Evolutionary conservation across 2,888 invertebrate genomes (phyloP).

Genomic region (Morinoia aosen): DNA sequence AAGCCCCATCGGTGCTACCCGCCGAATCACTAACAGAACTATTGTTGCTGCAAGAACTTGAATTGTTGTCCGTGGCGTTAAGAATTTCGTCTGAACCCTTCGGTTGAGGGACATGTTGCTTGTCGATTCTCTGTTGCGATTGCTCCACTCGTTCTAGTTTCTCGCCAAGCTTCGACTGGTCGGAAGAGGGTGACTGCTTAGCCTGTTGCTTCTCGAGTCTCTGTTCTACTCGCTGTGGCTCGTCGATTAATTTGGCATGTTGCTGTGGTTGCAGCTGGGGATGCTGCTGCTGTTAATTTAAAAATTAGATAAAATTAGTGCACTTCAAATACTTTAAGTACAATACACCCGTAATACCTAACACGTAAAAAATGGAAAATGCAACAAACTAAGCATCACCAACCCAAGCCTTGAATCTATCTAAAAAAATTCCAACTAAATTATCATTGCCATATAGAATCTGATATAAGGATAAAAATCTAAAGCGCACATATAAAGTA

Average conservation of each 20-base stretch:
- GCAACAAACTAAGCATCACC: neutral
- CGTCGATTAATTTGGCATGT: constrained; percentile 18
- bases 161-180: constrained; percentile 6
- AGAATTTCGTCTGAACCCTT: neutral
- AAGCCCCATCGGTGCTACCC: neutral
- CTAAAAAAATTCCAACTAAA: neutral
- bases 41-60: constrained; percentile 31
- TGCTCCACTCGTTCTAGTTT: constrained; percentile 26
- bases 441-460: neutral
- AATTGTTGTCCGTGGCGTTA: constrained; percentile 8
- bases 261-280: neutral
- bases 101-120: neutral
- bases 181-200: neutral
- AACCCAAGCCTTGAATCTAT: no score
- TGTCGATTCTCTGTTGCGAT: neutral
- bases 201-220: constrained; percentile 18
- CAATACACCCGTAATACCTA: neutral
- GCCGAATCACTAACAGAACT: constrained; percentile 7
- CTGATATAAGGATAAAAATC: neutral
- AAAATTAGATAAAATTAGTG: neutral
- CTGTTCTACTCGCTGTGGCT: constrained; percentile 24
- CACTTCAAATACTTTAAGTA: neutral
- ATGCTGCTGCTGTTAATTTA: neutral
- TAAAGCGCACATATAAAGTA: neutral
- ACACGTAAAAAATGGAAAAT: neutral